Percentiles rank a stretch among this genome's conserved stretches.
Evolutionary conservation across 2,888 invertebrate genomes (phyloP).

Genomic region (Dinocampus coccinellae): DNA sequence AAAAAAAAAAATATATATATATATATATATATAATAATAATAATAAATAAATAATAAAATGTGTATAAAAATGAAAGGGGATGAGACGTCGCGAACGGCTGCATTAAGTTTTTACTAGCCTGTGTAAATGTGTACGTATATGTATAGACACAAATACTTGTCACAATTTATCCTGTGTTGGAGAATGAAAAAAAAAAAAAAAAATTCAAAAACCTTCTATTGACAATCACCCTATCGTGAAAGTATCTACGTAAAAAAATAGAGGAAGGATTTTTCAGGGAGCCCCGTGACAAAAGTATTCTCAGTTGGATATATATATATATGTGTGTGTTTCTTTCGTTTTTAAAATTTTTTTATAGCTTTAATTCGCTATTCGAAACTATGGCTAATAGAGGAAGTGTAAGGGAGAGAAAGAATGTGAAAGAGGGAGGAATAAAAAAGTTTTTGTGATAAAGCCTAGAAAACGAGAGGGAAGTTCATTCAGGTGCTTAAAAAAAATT

Average conservation of each 20-base stretch:
- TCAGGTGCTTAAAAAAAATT: slow-evolving; percentile 37
- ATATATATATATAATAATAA: too few relatives aligned
- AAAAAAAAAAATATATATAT: too few relatives aligned
- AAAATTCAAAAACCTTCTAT: slow-evolving; percentile 43
- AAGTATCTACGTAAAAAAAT: slow-evolving; percentile 41
- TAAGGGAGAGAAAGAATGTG: slow-evolving; percentile 29
- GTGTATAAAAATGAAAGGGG: not conserved
- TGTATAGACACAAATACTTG: not conserved
- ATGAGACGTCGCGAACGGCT: slow-evolving; percentile 37
- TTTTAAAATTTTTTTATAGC: slow-evolving; percentile 45
- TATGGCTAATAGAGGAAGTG: slow-evolving; percentile 34
- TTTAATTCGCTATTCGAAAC: slow-evolving; percentile 33
- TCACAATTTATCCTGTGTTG: slow-evolving; percentile 1
- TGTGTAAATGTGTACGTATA: not conserved
- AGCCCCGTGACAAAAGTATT: slow-evolving; percentile 45
- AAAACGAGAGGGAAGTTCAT: slow-evolving; percentile 8
- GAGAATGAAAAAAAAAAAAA: too few relatives aligned
- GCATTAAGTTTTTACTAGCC: slow-evolving; percentile 39
- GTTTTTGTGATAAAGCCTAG: slow-evolving; percentile 35
- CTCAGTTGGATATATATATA: not conserved
- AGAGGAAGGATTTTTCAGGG: slow-evolving; percentile 43
- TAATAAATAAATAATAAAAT: too few relatives aligned
- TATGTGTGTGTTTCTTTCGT: not conserved
- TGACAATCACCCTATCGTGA: slow-evolving; percentile 48
- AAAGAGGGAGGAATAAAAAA: too few relatives aligned